These are phyloP conservation scores for Spondyliosoma cantharus DNA, from an alignment of 2,797 vertebrate species.

Conservation along the genomic window DNA sequence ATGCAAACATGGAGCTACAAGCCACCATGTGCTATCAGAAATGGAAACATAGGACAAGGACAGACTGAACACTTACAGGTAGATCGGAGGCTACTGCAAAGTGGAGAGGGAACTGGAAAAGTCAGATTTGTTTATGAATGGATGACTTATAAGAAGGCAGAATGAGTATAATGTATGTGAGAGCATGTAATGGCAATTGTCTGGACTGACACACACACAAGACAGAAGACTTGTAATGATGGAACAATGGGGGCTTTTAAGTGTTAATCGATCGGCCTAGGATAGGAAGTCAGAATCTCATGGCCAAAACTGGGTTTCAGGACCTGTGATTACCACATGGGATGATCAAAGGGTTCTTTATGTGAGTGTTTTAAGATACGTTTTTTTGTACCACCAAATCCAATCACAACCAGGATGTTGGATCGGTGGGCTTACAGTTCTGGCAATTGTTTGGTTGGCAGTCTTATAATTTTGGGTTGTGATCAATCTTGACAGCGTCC, in stretches of 20 bases:
- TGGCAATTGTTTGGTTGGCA: too few relatives aligned
- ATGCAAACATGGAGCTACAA: constrained; percentile 38
- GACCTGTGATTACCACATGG: background rate
- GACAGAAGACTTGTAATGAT: constrained; percentile 11
- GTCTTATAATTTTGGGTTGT: too few relatives aligned
- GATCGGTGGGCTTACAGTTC: too few relatives aligned
- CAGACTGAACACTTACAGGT: constrained; percentile 1
- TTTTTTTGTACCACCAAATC: background rate
- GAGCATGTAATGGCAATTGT: constrained; percentile 4
- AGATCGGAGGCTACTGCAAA: background rate
- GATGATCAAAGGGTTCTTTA: background rate
- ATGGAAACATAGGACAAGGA: constrained; percentile 21
- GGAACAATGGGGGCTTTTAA: background rate
- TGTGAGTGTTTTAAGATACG: too few relatives aligned
- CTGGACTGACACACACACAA: background rate
- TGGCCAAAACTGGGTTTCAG: background rate
- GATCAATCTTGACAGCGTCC: too few relatives aligned
- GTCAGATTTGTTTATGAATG: constrained; percentile 7
- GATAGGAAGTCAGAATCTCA: background rate
- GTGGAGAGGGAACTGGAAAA: background rate
- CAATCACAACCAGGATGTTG: background rate
- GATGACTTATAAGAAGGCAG: constrained; percentile 8
- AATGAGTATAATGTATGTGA: background rate
- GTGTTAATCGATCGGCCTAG: background rate
- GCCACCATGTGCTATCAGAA: constrained; percentile 21